Base-by-base conservation (phyloP, 2,797 vertebrate genomes). In the Poecile montanus region DNA sequence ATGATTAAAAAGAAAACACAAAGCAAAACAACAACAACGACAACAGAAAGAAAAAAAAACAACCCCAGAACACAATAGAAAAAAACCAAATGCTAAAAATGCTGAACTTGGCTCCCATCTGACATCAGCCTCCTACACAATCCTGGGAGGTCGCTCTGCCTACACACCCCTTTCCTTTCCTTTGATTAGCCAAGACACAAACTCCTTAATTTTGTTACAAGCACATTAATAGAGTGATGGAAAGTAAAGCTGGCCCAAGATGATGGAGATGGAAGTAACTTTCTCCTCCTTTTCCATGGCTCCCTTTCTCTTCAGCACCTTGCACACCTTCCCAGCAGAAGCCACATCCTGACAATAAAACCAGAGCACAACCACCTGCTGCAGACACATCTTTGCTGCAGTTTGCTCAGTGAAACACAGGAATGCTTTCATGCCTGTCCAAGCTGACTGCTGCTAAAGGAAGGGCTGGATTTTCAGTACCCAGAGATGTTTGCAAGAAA, bases 351-450 rank as follows among this genome's bases (percentile, higher is more conserved):
- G 79, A 30, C 65, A 71, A 15, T 2, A 48, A 53, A 38, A 56
- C 29, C 47, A 78, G 51, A 61, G 13, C 57, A 22, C 20, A 21
- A 7, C 1, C 62, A 34, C n/a, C 60, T 11, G 0, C 2, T 68
- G 47, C 4, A 38, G 54, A 44, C 70, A 22, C 83, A 56, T 54
- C 83, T 54, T 23, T 36, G 72, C 78, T 92, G 87, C 66, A 51
- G 83, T 65, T n/a, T 80, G 91, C 85, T 92, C 85, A 75, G 9
- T 22, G 65, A 36, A 78, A 40, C 61, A 27, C 70, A 62, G 70
- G 73, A 94, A 86, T 61, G 76, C 79, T 94, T 90, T 90, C 92
- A 89, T 53, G 79, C 63, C 76, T 73, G 47, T 70, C 88, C 91
- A 76, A 68, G 60, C 36, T 92, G 83, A n/a, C 3, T 42, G 62